Conservation (phyloP, 2,888 invertebrate species). For the Leptinotarsa tumamoca region DNA sequence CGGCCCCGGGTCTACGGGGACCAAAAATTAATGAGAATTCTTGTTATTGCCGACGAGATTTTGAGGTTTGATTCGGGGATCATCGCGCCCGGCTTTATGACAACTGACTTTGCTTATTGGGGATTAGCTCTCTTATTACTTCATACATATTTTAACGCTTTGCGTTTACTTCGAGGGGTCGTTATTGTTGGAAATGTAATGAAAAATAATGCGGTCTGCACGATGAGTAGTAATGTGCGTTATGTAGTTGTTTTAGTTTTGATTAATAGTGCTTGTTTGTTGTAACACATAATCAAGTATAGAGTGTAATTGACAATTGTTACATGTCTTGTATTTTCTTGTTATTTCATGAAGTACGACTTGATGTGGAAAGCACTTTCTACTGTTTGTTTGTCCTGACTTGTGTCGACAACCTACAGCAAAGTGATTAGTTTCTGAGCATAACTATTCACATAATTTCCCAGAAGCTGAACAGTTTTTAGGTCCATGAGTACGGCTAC, state of each 20-base stretch:
- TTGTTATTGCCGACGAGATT: constrained; percentile 61
- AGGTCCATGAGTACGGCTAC: too few relatives aligned
- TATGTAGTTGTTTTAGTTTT: not conserved
- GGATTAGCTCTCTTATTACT: constrained; percentile 45
- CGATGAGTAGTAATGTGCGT: not conserved
- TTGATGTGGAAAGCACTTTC: too few relatives aligned
- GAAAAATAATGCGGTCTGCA: constrained; percentile 28
- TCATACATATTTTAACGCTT: constrained; percentile 44
- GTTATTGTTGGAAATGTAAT: constrained; percentile 31
- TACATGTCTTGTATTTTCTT: too few relatives aligned
- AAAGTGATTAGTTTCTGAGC: too few relatives aligned
- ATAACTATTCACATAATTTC: too few relatives aligned
- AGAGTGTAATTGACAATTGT: too few relatives aligned
- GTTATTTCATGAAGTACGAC: too few relatives aligned
- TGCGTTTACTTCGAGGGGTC: constrained; percentile 27
- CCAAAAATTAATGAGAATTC: constrained; percentile 62
- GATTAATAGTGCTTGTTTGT: not conserved
- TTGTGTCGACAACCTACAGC: too few relatives aligned
- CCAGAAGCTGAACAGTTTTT: too few relatives aligned
- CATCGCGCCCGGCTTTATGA: constrained; percentile 46
- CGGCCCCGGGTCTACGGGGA: constrained; percentile 50
- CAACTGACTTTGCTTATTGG: constrained; percentile 41
- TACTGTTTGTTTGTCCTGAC: too few relatives aligned
- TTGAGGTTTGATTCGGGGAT: constrained; percentile 57
- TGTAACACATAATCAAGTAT: too few relatives aligned